Evolutionary conservation across 2,113 vertebrate genomes (phyloP).

Genomic region (Halcyon senegalensis): DNA sequence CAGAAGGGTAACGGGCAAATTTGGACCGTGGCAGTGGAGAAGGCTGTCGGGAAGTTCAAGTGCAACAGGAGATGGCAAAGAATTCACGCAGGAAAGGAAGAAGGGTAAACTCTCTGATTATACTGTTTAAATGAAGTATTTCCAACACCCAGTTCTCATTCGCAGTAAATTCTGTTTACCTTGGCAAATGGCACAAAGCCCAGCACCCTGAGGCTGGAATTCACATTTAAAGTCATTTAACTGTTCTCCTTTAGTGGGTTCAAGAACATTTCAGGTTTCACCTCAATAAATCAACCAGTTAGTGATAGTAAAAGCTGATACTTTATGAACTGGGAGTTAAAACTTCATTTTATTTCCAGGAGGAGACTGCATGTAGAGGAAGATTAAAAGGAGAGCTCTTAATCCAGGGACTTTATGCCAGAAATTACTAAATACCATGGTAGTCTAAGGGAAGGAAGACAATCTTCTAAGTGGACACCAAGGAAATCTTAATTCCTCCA

Average conservation of each 20-base stretch:
- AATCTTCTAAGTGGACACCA: background rate
- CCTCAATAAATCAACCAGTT: background rate
- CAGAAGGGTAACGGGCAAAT: background rate
- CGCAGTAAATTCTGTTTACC: background rate
- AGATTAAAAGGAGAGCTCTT: background rate
- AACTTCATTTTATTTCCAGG: background rate
- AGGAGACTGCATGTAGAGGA: background rate
- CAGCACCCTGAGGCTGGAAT: background rate
- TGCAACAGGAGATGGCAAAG: background rate
- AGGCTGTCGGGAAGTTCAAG: background rate
- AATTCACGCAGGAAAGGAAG: background rate
- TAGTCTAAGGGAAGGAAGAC: background rate
- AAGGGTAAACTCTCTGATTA: background rate
- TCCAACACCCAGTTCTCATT: background rate
- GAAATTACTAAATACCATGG: background rate
- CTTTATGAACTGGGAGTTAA: background rate
- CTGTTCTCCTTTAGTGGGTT: background rate
- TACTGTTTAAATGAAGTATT: background rate
- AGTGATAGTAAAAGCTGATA: background rate
- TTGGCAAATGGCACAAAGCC: background rate
- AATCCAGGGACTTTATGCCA: background rate
- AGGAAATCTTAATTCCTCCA: background rate
- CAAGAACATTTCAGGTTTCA: background rate
- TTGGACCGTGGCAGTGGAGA: background rate
- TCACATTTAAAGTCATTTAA: background rate